Base-by-base conservation (phyloP, 2,113 vertebrate genomes). In the Amia ocellicauda region DNA sequence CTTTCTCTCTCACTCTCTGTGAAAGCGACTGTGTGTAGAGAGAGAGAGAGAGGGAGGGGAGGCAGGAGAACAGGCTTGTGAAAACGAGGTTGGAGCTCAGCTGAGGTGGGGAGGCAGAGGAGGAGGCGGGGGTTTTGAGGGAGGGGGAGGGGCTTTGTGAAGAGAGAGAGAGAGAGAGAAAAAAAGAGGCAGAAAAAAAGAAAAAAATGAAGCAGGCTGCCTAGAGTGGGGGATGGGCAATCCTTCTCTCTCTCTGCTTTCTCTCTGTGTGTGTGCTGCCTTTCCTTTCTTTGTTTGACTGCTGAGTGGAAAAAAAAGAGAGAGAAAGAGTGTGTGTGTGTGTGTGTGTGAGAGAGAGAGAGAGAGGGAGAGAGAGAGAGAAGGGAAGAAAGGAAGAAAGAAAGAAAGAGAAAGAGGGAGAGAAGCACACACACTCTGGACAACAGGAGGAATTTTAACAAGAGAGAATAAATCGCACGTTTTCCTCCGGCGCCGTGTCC, bases 241-340 rank as follows among this genome's bases (percentile, higher is more conserved):
- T 72, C 55, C 78, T 56, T 80, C 20, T 22, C 49, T 50, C 20
- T 50, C 41, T 56, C 62, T 26, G 31, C 78, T 69, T 74, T 71
- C 71, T 36, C 11, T 71, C 73, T 58, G 26, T 74, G 76, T 57
- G 77, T 79, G 83, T 81, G 83, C 81, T 81, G 87, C 81, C 82
- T 87, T 87, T 88, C 78, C 80, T 88, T 87, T 87, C 89, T 90
- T 90, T 90, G 89, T 90, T 89, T 90, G 89, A 89, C 80, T 88
- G 82, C 83, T 86, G 83, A 88, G 82, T 82, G 82, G 78, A 73
- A 78, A 72, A 72, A 83, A 79, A 84, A 74, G 82, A 72, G 83
- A 81, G 83, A 70, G n/a, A 72, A 75, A 72, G 80, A 56, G 71
- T 59, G 66, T 23, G 63, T 66, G 75, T 62, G 71, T 60, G 73